These are phyloP conservation scores for Calephelis perditalis DNA, from an alignment of 2,888 invertebrate species.

Conservation along the genomic window DNA sequence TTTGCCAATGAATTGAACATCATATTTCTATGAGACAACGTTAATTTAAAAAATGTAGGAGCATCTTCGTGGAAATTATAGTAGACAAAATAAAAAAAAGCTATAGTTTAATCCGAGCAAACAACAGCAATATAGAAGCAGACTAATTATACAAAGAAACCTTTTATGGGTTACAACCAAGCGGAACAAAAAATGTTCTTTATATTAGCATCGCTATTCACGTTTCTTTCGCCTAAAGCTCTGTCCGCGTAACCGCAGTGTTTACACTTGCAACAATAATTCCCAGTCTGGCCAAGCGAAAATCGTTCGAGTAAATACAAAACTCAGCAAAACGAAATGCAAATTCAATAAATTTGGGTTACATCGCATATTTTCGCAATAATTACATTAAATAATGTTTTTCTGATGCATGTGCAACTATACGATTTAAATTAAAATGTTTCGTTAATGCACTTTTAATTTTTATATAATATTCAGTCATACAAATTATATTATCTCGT, in stretches of 20 bases:
- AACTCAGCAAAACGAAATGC: slow-evolving; percentile 2
- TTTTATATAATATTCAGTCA: no score
- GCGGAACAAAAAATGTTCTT: slow-evolving; percentile 4
- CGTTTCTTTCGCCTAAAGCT: slow-evolving; percentile 10
- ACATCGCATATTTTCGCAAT: not conserved
- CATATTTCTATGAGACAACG: no score
- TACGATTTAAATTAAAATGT: no score
- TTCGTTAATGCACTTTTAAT: no score
- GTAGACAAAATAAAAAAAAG: not conserved
- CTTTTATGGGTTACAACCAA: slow-evolving; percentile 2
- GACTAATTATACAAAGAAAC: slow-evolving; percentile 6
- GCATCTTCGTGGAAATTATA: no score
- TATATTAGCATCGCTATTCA: not conserved
- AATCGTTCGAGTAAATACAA: slow-evolving; percentile 10
- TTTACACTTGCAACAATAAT: slow-evolving; percentile 8
- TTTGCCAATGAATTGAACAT: no score
- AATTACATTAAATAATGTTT: no score
- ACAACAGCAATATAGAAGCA: not conserved
- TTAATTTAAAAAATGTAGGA: no score
- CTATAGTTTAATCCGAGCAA: slow-evolving; percentile 3
- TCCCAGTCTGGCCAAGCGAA: slow-evolving; percentile 6
- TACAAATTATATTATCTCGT: no score
- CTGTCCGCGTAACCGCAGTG: slow-evolving; percentile 9
- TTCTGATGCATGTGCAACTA: no score
- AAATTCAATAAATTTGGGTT: slow-evolving; percentile 6